A percentile compares a stretch with the other conserved stretches of the same genome.
These are phyloP conservation scores for Morone chrysops DNA, from an alignment of 2,113 vertebrate species.

Conservation along the genomic window DNA sequence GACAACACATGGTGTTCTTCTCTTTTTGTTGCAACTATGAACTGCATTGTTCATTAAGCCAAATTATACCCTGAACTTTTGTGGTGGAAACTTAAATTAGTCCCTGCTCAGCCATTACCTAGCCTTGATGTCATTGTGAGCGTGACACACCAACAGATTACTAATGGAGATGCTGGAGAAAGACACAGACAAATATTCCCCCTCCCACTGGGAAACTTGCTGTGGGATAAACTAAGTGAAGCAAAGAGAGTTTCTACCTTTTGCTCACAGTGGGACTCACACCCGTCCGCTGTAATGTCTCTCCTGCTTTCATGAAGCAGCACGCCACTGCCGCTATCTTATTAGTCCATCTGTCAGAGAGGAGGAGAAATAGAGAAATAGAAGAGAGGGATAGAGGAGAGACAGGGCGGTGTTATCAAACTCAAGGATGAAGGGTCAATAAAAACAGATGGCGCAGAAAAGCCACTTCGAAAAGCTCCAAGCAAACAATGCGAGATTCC, in stretches of 20 bases:
- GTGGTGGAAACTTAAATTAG: slow-evolving; percentile 41
- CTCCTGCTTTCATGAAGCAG: slow-evolving; percentile 15
- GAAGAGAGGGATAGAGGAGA: background rate
- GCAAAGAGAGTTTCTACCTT: slow-evolving; percentile 24
- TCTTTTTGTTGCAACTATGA: slow-evolving; percentile 20
- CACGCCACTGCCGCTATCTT: slow-evolving; percentile 12
- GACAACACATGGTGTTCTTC: background rate
- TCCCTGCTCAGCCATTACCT: slow-evolving; percentile 27
- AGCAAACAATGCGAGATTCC: slow-evolving; percentile 41
- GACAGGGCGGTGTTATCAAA: slow-evolving; percentile 18
- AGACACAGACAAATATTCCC: slow-evolving; percentile 16
- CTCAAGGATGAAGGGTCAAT: slow-evolving; percentile 62
- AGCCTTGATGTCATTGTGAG: slow-evolving; percentile 43
- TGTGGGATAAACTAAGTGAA: slow-evolving; percentile 33
- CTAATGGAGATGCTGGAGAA: slow-evolving; percentile 30
- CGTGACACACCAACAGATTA: slow-evolving; percentile 22
- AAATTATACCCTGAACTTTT: slow-evolving; percentile 44
- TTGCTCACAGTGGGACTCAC: slow-evolving; percentile 20
- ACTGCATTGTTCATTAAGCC: slow-evolving; percentile 20
- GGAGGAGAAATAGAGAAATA: slow-evolving; percentile 31
- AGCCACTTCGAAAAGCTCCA: slow-evolving; percentile 11
- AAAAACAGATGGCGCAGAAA: slow-evolving; percentile 51
- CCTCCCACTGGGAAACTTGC: slow-evolving; percentile 26
- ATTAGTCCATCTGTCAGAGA: slow-evolving; percentile 52
- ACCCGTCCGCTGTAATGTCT: slow-evolving; percentile 14